These are phyloP conservation scores for Dynastes grantii DNA, from an alignment of 2,888 invertebrate genomes.

Conservation along the genomic window DNA sequence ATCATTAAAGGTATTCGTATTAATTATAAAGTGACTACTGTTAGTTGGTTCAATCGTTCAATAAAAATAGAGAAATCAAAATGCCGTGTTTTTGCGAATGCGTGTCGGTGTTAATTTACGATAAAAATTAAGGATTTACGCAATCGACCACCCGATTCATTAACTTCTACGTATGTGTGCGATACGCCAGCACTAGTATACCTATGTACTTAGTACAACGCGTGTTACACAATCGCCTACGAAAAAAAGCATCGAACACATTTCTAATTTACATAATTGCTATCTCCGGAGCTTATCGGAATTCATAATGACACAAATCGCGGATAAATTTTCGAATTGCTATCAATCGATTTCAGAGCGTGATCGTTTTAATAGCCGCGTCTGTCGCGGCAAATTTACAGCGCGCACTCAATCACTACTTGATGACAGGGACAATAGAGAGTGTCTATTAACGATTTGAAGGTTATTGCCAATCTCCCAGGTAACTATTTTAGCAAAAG, in stretches of 20 bases:
- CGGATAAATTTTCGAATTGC: conserved; percentile 14
- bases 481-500: neutral
- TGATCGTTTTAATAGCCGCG: conserved; percentile 4
- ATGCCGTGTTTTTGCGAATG: conserved; percentile 29
- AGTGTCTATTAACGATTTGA: neutral
- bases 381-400: neutral
- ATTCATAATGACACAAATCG: conserved; percentile 17
- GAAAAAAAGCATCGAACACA: conserved; percentile 26
- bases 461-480: conserved; percentile 1
- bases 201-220: neutral
- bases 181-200: neutral
- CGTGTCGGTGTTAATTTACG: conserved; percentile 26
- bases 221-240: conserved; percentile 28
- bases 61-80: conserved; percentile 4
- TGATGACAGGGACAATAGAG: conserved; percentile 8
- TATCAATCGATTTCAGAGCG: neutral
- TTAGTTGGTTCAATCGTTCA: neutral
- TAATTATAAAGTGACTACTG: conserved; percentile 22
- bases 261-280: conserved; percentile 34
- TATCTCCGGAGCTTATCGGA: conserved; percentile 30
- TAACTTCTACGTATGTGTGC: conserved; percentile 17
- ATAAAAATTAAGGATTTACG: conserved; percentile 33
- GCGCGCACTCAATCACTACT: neutral
- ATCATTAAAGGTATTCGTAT: neutral
- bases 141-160: conserved; percentile 21